A percentile compares a stretch with the other conserved stretches of the same genome.
These are phyloP conservation scores for Archilochus colubris DNA, from an alignment of 2,113 vertebrate genomes.

Conservation along the genomic window DNA sequence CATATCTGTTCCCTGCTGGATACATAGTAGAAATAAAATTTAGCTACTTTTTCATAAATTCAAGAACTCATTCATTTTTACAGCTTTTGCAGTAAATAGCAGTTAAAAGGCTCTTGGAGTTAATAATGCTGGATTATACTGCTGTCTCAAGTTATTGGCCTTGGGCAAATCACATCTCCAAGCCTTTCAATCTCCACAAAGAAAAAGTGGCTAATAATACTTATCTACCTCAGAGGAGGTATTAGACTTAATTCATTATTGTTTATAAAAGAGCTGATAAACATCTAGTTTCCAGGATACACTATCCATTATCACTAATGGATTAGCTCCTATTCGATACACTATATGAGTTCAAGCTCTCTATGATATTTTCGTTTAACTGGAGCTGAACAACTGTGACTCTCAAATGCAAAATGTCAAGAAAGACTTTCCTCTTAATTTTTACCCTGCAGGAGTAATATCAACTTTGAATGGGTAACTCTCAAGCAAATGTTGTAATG, in stretches of 20 bases:
- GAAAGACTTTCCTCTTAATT: slow-evolving; percentile 25
- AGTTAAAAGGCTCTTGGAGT: background rate
- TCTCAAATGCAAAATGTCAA: slow-evolving; percentile 42
- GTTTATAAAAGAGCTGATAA: slow-evolving; percentile 29
- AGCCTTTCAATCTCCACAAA: background rate
- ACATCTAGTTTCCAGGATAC: slow-evolving; percentile 15
- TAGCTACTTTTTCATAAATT: background rate
- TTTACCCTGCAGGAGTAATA: slow-evolving; percentile 33
- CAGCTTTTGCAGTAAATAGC: background rate
- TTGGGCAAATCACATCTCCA: slow-evolving; percentile 9
- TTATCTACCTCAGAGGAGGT: background rate
- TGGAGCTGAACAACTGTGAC: slow-evolving; percentile 31
- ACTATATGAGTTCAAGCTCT: slow-evolving; percentile 26
- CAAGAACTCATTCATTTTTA: background rate
- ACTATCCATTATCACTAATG: slow-evolving; percentile 8
- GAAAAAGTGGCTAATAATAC: background rate
- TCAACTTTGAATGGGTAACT: slow-evolving; percentile 31
- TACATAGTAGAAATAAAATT: background rate
- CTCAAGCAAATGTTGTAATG: slow-evolving; percentile 39
- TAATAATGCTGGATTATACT: background rate
- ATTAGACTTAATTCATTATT: slow-evolving; percentile 27
- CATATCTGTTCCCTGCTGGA: background rate
- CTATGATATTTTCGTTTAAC: slow-evolving; percentile 46
- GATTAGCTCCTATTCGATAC: background rate
- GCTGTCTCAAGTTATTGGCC: background rate